Conservation (phyloP, 2,888 invertebrate species). For the Iselma pallidipennis region DNA sequence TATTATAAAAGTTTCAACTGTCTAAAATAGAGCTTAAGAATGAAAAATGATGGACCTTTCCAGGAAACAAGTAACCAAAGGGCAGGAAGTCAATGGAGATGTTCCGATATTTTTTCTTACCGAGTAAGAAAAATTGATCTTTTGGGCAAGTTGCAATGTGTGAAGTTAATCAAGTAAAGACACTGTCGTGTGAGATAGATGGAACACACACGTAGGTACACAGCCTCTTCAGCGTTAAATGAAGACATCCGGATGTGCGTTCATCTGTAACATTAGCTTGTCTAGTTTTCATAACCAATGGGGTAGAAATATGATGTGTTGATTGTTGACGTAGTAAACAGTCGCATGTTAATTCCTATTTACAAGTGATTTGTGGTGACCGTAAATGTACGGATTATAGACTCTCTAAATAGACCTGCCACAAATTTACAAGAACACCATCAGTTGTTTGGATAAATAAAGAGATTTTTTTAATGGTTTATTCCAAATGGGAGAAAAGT, state of each 20-base stretch:
- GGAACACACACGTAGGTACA: not conserved
- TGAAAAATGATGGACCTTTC: conserved; percentile 23
- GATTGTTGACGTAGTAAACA: conserved; percentile 5
- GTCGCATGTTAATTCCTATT: conserved; percentile 2
- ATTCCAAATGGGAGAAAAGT: no score
- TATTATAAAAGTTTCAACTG: conserved; percentile 26
- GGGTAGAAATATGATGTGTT: conserved; percentile 11
- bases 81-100: conserved; percentile 4
- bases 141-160: not conserved
- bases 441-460: no score
- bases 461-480: not conserved
- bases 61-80: not conserved
- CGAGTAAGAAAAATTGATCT: not conserved
- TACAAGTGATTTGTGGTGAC: conserved; percentile 7
- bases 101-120: not conserved
- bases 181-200: not conserved
- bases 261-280: conserved; percentile 9
- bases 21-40: conserved; percentile 23
- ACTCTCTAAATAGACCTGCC: not conserved
- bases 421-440: not conserved
- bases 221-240: not conserved
- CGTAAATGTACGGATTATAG: conserved; percentile 2
- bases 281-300: conserved; percentile 7
- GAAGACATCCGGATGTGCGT: conserved; percentile 5
- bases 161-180: not conserved